Percentiles rank a stretch among this genome's conserved stretches.
These are phyloP conservation scores for Malurus leucopterus DNA, from an alignment of 2,797 vertebrate genomes.

Conservation along the genomic window DNA sequence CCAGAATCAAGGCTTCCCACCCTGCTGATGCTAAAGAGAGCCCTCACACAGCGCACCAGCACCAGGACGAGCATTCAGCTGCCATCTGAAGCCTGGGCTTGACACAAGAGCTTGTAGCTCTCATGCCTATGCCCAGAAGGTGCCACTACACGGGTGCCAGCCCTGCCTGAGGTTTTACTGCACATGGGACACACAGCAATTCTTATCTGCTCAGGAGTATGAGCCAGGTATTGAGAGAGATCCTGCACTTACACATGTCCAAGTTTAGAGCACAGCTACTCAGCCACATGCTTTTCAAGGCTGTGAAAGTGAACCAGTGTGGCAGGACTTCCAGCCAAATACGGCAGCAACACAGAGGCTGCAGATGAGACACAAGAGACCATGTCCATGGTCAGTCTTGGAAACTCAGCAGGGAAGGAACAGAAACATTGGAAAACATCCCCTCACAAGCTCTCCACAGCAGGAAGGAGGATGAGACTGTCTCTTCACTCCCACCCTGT, in stretches of 20 bases:
- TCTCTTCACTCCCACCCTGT: fast-evolving
- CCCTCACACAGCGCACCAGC: not conserved
- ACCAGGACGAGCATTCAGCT: not conserved
- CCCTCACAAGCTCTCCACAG: fast-evolving
- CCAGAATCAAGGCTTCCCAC: not conserved
- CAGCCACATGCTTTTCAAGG: not conserved
- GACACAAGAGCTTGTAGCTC: not conserved
- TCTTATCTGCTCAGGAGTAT: not conserved
- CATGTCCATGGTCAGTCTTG: not conserved
- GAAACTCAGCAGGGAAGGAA: not conserved
- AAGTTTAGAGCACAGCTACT: not conserved
- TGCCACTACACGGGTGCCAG: not conserved
- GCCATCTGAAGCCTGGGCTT: not conserved
- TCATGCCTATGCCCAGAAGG: not conserved
- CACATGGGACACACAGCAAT: not conserved
- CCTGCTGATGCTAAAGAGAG: not conserved
- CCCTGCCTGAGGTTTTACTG: not conserved
- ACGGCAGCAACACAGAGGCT: fast-evolving
- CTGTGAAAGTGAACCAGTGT: not conserved
- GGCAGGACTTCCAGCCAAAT: not conserved
- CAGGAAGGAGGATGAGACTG: fast-evolving
- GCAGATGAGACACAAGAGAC: fast-evolving
- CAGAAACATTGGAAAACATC: not conserved
- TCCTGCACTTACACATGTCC: not conserved
- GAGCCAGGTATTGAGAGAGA: not conserved